A percentile compares a stretch with the other conserved stretches of the same genome.
Evolutionary conservation across 1,140 invertebrate species (phyloP).

Genomic region (Eueides isabella): DNA sequence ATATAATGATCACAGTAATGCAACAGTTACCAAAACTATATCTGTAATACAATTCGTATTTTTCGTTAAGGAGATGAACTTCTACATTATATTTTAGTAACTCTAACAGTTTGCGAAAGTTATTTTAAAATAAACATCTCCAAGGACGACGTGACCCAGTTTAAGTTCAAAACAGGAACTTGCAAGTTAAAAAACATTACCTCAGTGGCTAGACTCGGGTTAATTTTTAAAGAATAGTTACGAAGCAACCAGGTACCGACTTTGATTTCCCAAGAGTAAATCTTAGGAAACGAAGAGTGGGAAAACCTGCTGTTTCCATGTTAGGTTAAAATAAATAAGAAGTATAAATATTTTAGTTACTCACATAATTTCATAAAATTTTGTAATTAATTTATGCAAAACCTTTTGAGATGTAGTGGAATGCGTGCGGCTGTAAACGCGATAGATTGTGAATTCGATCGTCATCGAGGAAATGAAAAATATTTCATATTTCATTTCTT

Average conservation of each 20-base stretch:
- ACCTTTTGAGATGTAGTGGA: too few species aligned
- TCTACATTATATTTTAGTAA: background rate
- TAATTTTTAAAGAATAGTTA: conserved; percentile 57
- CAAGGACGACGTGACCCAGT: conserved; percentile 5
- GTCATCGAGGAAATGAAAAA: too few species aligned
- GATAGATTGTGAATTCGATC: too few species aligned
- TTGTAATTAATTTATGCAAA: too few species aligned
- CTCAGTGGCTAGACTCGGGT: conserved; percentile 39
- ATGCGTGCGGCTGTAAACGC: too few species aligned
- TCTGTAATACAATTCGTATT: background rate
- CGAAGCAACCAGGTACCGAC: conserved; percentile 34
- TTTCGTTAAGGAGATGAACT: background rate
- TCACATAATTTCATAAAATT: too few species aligned
- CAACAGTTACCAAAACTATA: too few species aligned
- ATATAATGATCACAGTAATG: too few species aligned
- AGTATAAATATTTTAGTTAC: background rate
- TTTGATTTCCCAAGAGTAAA: conserved; percentile 61
- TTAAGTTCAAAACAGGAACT: conserved; percentile 14
- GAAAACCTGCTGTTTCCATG: conserved; percentile 31
- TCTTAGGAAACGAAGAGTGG: conserved; percentile 46
- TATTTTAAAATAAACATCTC: conserved; percentile 11
- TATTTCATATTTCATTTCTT: too few species aligned
- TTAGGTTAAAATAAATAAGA: background rate
- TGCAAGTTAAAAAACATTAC: conserved; percentile 26
- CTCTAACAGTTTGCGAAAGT: background rate